Conservation (phyloP, 2,113 vertebrate genomes). For the Forbesichthys papilliferus region DNA sequence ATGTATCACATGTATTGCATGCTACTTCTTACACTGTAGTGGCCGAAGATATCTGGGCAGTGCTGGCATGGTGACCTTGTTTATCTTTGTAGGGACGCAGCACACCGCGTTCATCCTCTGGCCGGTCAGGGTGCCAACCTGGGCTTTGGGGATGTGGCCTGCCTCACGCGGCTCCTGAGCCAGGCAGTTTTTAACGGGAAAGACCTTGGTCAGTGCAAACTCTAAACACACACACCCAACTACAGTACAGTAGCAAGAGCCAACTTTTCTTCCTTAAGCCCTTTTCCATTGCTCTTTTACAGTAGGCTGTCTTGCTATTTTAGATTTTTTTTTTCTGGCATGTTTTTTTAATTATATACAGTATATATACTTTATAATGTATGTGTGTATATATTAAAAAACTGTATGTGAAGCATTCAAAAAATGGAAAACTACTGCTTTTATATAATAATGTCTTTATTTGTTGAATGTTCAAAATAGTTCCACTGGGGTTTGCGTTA, state of each 20-base stretch:
- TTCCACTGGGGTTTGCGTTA: conserved; percentile 12
- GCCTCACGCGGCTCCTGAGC: conserved; percentile 85
- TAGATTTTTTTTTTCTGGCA: conserved; percentile 36
- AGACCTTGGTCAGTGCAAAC: conserved; percentile 87
- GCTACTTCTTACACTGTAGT: background rate
- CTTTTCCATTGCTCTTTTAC: conserved; percentile 60
- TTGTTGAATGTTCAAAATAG: conserved; percentile 19
- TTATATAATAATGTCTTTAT: conserved; percentile 21
- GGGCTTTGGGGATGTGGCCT: conserved; percentile 92
- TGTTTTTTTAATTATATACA: background rate
- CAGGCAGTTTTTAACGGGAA: conserved; percentile 90
- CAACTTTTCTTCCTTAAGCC: conserved; percentile 48
- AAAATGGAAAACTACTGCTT: conserved; percentile 31
- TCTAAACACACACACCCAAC: conserved; percentile 50
- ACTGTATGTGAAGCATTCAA: too few species aligned
- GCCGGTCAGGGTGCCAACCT: conserved; percentile 97
- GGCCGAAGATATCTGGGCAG: background rate
- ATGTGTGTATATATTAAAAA: conserved; percentile 3
- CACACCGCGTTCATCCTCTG: conserved; percentile 95
- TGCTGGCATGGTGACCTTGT: conserved; percentile 27
- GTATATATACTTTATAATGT: too few species aligned
- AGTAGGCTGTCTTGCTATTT: conserved; percentile 36
- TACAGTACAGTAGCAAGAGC: conserved; percentile 25
- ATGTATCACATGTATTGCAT: background rate
- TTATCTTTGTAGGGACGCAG: conserved; percentile 85